Base-by-base conservation (phyloP, 2,888 invertebrate genomes). In the Melieria crassipennis region DNA sequence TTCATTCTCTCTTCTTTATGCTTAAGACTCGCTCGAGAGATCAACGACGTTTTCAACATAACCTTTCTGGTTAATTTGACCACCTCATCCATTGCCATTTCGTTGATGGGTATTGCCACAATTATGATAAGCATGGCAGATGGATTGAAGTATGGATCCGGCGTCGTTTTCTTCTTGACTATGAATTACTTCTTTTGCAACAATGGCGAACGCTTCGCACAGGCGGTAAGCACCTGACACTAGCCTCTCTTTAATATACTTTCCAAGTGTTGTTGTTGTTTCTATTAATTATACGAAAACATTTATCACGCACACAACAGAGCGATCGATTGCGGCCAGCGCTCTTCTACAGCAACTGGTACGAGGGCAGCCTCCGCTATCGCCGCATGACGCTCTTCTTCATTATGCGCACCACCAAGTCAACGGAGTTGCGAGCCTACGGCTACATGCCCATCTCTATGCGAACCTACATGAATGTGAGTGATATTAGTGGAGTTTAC, bases 331-430 rank as follows among this genome's bases (percentile, higher is more conserved):
- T 84, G 11, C 52, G 82, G 67, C 77, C 79, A 0, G 80, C 82
- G 9, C 81, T 82, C 3, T 83, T 85, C 47, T 78, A 84, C 46
- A 82, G 77, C 16, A 84, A 84, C 57, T 84, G 85, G 85, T 81
- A 82, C 65, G 82, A 83, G 7, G 85, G 84, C 0, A 77, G 81
- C 71, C 69, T 75, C 5, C 69, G 68, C 1, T 84, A 83, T 73
- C 76, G 82, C 10, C 80, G 75, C 57, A 82, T 81, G 79, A 71
- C 85, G 61, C 72, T 81, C 0, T 75, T 85, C 48, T 77, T 85
- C 3, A 82, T 84, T 64, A 79, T 81, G 78, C 77, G 81, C 7
- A 76, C 83, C 4, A 52, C 69, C 0, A 77, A 83, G 50, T 72
- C 79, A 0, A 77, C 73, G 7, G 74, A 78, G 1, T 65, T 84